A percentile compares a stretch with the other conserved stretches of the same genome.
Evolutionary conservation across 2,113 vertebrate species (phyloP).

Genomic region (Oceanites oceanicus): DNA sequence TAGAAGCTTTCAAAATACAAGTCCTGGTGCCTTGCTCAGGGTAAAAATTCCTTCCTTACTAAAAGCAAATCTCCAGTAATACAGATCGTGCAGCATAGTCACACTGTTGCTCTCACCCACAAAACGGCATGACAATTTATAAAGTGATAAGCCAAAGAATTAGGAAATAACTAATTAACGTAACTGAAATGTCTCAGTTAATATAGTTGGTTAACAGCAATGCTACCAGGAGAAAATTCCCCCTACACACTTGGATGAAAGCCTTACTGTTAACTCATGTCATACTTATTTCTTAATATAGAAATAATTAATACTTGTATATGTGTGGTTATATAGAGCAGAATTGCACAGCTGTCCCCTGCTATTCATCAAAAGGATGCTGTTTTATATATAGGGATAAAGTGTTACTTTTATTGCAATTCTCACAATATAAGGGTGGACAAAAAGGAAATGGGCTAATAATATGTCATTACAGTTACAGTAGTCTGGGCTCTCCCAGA

Average conservation of each 20-base stretch:
- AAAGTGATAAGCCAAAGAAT: neutral
- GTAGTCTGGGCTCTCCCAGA: neutral
- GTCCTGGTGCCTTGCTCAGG: neutral
- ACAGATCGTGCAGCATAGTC: neutral
- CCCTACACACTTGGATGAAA: neutral
- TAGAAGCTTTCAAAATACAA: slow-evolving; percentile 5
- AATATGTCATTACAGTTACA: neutral
- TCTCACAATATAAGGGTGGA: neutral
- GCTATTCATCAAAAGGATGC: neutral
- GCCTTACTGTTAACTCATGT: slow-evolving; percentile 16
- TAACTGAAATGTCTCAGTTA: slow-evolving; percentile 33
- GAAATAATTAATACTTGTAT: slow-evolving; percentile 24
- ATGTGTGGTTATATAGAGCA: neutral
- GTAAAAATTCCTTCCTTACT: neutral
- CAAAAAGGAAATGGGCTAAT: neutral
- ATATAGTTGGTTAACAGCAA: slow-evolving; percentile 6
- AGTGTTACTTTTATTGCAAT: neutral
- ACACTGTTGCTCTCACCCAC: neutral
- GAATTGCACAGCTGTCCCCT: neutral
- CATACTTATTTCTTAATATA: slow-evolving; percentile 32
- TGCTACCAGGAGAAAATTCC: neutral
- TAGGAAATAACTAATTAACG: slow-evolving; percentile 30
- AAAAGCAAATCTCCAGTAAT: neutral
- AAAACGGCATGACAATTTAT: neutral
- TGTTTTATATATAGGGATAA: neutral